Conservation (phyloP, 2,888 invertebrate species). For the Eubasilissa splendida region DNA sequence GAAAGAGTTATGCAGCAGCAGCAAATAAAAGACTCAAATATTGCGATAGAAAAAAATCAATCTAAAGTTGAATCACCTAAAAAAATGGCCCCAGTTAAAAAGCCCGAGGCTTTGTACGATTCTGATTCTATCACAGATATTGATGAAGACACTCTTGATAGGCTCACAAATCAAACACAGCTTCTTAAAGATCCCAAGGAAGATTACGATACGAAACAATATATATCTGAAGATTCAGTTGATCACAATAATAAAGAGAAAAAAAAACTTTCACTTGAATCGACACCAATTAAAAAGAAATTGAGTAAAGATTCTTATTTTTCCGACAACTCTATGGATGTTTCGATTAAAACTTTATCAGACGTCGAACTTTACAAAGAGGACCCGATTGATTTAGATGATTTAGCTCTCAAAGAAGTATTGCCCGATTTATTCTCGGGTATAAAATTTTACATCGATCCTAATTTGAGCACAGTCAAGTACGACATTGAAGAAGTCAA, state of each 20-base stretch:
- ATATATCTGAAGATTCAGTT: neutral
- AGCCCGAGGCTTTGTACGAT: conserved; percentile 8
- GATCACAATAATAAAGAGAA: neutral
- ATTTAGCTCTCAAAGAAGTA: conserved; percentile 38
- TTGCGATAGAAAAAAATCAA: conserved; percentile 20
- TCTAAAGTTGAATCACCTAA: conserved; percentile 25
- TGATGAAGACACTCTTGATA: conserved; percentile 38
- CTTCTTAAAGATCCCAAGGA: neutral
- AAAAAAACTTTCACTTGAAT: neutral
- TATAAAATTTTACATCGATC: conserved; percentile 67
- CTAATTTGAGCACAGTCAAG: conserved; percentile 61
- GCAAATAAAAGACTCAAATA: conserved; percentile 54
- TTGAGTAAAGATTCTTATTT: neutral
- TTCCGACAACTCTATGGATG: neutral
- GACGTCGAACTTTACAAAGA: neutral
- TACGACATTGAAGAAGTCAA: conserved; percentile 63
- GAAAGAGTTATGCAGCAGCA: conserved; percentile 65
- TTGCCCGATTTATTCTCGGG: conserved; percentile 71
- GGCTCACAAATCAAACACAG: neutral
- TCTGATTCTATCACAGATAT: conserved; percentile 49
- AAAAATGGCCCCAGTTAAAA: conserved; percentile 7
- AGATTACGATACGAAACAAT: neutral
- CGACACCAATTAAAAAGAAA: neutral
- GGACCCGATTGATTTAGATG: neutral
- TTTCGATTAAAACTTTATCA: neutral